These are phyloP conservation scores for Caenorhabditis sp. DNA, from an alignment of 2,888 invertebrate species.

Conservation along the genomic window DNA sequence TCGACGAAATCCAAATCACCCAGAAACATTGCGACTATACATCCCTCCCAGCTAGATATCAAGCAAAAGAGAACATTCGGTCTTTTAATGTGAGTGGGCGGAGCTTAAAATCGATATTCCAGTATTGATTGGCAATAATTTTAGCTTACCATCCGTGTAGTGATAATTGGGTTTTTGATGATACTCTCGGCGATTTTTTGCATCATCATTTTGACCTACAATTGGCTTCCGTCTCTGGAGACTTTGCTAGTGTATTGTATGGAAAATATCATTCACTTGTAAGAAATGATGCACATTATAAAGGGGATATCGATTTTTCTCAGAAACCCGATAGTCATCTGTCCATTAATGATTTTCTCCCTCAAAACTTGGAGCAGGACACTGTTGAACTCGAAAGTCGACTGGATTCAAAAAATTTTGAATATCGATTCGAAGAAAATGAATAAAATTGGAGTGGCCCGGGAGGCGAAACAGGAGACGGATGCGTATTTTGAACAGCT, in stretches of 20 bases:
- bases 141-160: slow-evolving; percentile 20
- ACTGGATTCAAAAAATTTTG: slow-evolving; percentile 17
- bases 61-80: slow-evolving; percentile 34
- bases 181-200: not conserved
- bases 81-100: slow-evolving; percentile 26
- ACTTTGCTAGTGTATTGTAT: not conserved
- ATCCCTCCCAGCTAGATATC: slow-evolving; percentile 22
- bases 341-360: slow-evolving; percentile 21
- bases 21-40: slow-evolving; percentile 5
- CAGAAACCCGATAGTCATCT: slow-evolving; percentile 40
- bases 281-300: not conserved
- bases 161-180: slow-evolving; percentile 14
- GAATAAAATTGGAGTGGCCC: too few relatives aligned
- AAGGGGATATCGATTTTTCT: too few relatives aligned
- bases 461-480: slow-evolving; percentile 36
- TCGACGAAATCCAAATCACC: slow-evolving; percentile 8
- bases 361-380: slow-evolving; percentile 32
- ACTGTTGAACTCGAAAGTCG: not conserved
- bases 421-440: not conserved
- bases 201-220: not conserved
- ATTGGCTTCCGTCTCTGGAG: slow-evolving; percentile 1
- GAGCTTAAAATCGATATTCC: too few relatives aligned
- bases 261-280: not conserved
- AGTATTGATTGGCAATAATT: too few relatives aligned
- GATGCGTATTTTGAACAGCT: slow-evolving; percentile 36